Percentiles rank a stretch among this genome's conserved stretches.
phyloP scores from a whole-genome alignment of 2,888 invertebrate species.

The Timema podura region DNA sequence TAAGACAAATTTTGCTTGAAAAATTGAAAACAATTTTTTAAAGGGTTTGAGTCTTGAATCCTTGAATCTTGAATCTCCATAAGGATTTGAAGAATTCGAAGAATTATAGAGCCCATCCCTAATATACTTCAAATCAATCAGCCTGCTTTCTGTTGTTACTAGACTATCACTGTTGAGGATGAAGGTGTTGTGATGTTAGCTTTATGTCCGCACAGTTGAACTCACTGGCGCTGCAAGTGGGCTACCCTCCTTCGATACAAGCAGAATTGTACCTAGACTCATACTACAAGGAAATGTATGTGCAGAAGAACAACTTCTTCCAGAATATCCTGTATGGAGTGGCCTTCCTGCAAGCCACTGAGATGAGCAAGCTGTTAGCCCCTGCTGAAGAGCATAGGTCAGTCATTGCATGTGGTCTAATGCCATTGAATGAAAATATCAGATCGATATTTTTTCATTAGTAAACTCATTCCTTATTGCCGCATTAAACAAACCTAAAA shows the following conservation, averaged over 20 bases:
- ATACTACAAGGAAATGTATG: constrained; percentile 44
- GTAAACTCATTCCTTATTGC: too few relatives aligned
- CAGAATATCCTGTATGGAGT: constrained; percentile 49
- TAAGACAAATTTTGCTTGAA: too few relatives aligned
- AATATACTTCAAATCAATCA: too few relatives aligned
- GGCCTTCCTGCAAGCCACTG: constrained; percentile 44
- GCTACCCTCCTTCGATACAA: constrained; percentile 43
- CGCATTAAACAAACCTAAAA: too few relatives aligned
- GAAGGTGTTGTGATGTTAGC: too few relatives aligned
- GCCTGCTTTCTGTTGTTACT: background rate
- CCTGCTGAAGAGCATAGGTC: constrained; percentile 43
- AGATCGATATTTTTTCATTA: too few relatives aligned
- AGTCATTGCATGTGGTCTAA: constrained; percentile 6
- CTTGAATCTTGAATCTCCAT: too few relatives aligned
- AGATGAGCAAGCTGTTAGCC: constrained; percentile 43
- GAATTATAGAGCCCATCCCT: too few relatives aligned
- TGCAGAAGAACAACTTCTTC: constrained; percentile 52
- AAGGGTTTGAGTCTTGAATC: too few relatives aligned
- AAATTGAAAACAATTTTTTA: too few relatives aligned
- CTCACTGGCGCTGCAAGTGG: constrained; percentile 47
- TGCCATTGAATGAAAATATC: too few relatives aligned
- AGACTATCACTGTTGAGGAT: constrained; percentile 7
- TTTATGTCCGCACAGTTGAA: constrained; percentile 43
- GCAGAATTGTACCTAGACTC: constrained; percentile 43
- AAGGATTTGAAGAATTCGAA: too few relatives aligned